phyloP scores from a whole-genome alignment of 2,888 invertebrate genomes.

The Aquatica leii region DNA sequence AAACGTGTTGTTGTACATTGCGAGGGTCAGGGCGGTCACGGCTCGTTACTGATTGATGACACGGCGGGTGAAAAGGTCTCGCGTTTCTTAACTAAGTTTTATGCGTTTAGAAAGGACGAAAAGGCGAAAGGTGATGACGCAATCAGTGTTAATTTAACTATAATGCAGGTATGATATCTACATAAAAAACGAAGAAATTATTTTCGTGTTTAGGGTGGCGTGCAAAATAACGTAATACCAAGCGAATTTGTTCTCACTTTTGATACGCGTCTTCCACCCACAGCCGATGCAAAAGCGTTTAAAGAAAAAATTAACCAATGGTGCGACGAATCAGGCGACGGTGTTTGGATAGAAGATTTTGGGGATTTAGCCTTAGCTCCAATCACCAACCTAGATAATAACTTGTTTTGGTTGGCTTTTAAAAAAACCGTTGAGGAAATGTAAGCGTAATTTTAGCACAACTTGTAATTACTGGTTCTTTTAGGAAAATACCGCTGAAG shows the following conservation, averaged over 20 bases:
- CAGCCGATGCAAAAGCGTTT: slow-evolving; percentile 67
- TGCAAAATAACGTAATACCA: slow-evolving; percentile 92
- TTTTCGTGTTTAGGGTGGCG: slow-evolving; percentile 71
- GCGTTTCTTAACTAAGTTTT: slow-evolving; percentile 75
- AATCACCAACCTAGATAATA: slow-evolving; percentile 63
- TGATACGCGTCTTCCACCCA: slow-evolving; percentile 75
- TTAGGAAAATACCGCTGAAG: background rate
- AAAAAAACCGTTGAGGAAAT: slow-evolving; percentile 62
- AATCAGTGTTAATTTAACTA: slow-evolving; percentile 85
- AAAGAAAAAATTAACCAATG: slow-evolving; percentile 60
- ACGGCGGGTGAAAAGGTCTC: slow-evolving; percentile 86
- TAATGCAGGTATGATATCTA: slow-evolving; percentile 67
- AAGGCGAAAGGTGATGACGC: slow-evolving; percentile 71
- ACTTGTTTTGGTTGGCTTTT: slow-evolving; percentile 70
- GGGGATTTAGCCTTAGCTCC: slow-evolving; percentile 63
- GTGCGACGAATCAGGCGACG: slow-evolving; percentile 68
- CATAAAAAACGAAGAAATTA: background rate
- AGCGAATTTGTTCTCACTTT: slow-evolving; percentile 78
- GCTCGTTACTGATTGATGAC: slow-evolving; percentile 79
- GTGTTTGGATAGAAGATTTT: slow-evolving; percentile 64
- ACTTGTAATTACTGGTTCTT: background rate
- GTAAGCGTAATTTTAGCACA: slow-evolving; percentile 45
- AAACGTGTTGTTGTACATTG: slow-evolving; percentile 81
- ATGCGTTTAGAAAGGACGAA: slow-evolving; percentile 72
- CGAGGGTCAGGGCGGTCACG: slow-evolving; percentile 87